Conservation (phyloP, 2,888 invertebrate species). For the Ophion costatus region DNA sequence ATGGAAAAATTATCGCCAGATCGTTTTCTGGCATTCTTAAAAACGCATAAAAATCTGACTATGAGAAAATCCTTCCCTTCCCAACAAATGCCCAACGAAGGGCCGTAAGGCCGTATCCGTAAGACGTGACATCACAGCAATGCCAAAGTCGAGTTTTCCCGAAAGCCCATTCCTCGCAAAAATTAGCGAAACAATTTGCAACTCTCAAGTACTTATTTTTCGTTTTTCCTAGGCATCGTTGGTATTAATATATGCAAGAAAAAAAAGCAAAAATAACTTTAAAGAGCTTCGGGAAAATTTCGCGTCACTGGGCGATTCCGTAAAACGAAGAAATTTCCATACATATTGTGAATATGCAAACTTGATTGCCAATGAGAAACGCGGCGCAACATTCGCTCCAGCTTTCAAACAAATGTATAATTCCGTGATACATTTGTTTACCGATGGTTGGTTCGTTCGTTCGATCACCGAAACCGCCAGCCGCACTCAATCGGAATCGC, state of each 20-base stretch:
- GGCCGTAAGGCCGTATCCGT: no score
- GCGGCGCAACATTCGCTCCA: background rate
- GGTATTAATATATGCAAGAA: slow-evolving; percentile 20
- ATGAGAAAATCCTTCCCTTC: no score
- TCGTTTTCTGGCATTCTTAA: no score
- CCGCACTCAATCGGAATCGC: background rate
- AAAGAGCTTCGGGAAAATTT: slow-evolving; percentile 18
- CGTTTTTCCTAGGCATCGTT: slow-evolving; percentile 1
- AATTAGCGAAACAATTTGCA: slow-evolving; percentile 3
- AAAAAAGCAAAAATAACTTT: background rate
- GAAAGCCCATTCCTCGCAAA: background rate
- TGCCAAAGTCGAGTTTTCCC: background rate
- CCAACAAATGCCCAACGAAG: no score
- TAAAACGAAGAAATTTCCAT: slow-evolving; percentile 40
- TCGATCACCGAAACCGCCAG: background rate
- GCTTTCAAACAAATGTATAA: slow-evolving; percentile 2
- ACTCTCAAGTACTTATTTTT: background rate
- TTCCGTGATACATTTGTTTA: slow-evolving; percentile 4
- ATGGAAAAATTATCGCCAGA: no score
- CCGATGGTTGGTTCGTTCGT: background rate
- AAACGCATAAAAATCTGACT: no score
- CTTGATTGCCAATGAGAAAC: slow-evolving; percentile 8
- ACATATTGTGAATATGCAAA: slow-evolving; percentile 44
- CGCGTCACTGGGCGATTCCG: slow-evolving; percentile 9
- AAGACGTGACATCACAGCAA: background rate